Evolutionary conservation across 2,797 vertebrate species (phyloP).

Genomic region (Sebastes goodei): DNA sequence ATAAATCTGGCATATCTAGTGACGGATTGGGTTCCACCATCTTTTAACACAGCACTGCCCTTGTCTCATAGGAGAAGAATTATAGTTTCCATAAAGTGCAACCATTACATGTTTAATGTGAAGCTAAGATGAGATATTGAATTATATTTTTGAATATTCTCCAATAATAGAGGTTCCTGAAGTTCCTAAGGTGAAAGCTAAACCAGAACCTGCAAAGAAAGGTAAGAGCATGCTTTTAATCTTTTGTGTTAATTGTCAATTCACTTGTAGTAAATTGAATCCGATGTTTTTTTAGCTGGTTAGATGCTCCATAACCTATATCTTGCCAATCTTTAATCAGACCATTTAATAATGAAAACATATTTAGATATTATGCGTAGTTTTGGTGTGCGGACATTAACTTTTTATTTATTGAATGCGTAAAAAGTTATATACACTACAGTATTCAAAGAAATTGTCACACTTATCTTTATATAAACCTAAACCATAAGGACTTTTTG

Average conservation of each 20-base stretch:
- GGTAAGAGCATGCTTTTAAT: constrained; percentile 17
- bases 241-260: background rate
- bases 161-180: constrained; percentile 12
- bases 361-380: too few species aligned
- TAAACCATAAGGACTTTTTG: background rate
- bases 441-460: background rate
- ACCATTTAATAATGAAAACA: too few species aligned
- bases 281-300: background rate
- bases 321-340: too few species aligned
- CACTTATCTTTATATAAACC: background rate
- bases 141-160: background rate
- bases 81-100: background rate
- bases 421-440: too few species aligned
- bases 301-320: too few species aligned
- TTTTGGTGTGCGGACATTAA: too few species aligned
- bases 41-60: background rate
- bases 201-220: constrained; percentile 46
- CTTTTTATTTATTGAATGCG: too few species aligned
- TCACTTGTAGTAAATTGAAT: background rate
- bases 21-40: background rate
- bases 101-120: background rate
- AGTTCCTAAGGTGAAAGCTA: constrained; percentile 21
- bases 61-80: background rate
- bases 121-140: background rate
- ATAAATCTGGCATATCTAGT: background rate